These are phyloP conservation scores for Lagocephalus sceleratus DNA, from an alignment of 2,797 vertebrate species.

Conservation along the genomic window DNA sequence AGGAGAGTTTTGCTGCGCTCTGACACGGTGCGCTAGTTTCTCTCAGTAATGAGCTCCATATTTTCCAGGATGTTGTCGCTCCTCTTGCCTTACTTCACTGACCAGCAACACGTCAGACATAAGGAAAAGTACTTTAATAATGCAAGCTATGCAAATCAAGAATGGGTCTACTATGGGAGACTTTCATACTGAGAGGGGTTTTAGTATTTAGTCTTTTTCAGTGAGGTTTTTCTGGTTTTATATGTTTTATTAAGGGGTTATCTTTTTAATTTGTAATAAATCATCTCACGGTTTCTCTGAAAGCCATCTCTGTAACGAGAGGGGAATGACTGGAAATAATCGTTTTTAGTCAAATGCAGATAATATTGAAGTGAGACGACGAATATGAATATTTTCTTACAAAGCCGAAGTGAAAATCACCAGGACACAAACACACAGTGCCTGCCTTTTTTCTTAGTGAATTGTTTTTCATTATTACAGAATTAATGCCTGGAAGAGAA, in stretches of 20 bases:
- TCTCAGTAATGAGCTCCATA: slow-evolving; percentile 12
- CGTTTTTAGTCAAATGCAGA: slow-evolving; percentile 35
- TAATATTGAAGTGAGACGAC: slow-evolving; percentile 17
- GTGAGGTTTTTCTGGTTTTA: slow-evolving; percentile 21
- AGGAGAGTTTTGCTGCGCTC: slow-evolving; percentile 32
- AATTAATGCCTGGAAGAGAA: slow-evolving; percentile 17
- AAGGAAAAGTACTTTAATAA: slow-evolving; percentile 28
- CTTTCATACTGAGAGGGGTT: slow-evolving; percentile 52
- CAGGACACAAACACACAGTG: slow-evolving; percentile 28
- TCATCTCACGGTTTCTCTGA: slow-evolving; percentile 20
- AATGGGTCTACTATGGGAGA: slow-evolving; percentile 43
- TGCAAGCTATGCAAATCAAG: slow-evolving; percentile 67
- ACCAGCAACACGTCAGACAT: neutral
- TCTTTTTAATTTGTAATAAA: slow-evolving; percentile 9
- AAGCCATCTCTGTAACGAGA: slow-evolving; percentile 16
- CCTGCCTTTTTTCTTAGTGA: slow-evolving; percentile 27
- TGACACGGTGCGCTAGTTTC: slow-evolving; percentile 25
- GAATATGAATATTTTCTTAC: slow-evolving; percentile 43
- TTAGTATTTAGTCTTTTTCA: slow-evolving; percentile 65
- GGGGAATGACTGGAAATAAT: slow-evolving; percentile 12
- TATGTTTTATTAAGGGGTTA: slow-evolving; percentile 23
- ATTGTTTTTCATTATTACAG: slow-evolving; percentile 6
- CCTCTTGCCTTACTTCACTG: neutral
- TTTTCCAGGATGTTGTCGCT: neutral
- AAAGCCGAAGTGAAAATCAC: slow-evolving; percentile 20